Evolutionary conservation across 2,797 vertebrate genomes (phyloP).

Genomic region (Sarcophilus harrisii): DNA sequence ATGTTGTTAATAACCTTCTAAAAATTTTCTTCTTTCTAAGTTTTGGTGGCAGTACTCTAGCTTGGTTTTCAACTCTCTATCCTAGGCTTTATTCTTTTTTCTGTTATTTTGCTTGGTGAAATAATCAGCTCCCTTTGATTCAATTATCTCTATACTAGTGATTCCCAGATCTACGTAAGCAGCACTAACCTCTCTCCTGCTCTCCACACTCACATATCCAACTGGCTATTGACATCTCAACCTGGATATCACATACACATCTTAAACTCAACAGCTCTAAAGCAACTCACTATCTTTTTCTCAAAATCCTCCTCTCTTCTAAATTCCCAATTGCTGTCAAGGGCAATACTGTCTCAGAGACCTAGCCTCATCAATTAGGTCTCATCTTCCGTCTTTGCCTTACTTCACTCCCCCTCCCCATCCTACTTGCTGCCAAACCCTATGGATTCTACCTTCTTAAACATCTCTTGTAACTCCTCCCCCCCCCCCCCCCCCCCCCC

Average conservation of each 20-base stretch:
- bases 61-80: not conserved
- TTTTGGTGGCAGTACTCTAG: not conserved
- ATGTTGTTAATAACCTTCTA: not conserved
- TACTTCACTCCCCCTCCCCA: too few relatives aligned
- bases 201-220: not conserved
- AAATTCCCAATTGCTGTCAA: not conserved
- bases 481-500: too few relatives aligned
- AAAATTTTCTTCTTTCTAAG: not conserved
- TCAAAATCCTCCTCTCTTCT: not conserved
- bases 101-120: not conserved
- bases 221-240: not conserved
- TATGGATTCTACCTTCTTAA: not conserved
- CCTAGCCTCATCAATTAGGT: not conserved
- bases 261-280: not conserved
- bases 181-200: not conserved
- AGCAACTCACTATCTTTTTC: not conserved
- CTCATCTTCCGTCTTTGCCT: not conserved
- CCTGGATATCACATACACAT: not conserved
- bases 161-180: not conserved
- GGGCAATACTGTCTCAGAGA: too few relatives aligned
- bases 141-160: not conserved
- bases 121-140: not conserved
- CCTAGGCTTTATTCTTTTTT: not conserved
- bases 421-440: not conserved
- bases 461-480: not conserved